Evolutionary conservation across 2,113 vertebrate species (phyloP), one percentile per base, ranked within the genome.

Genomic region (Fregata magnificens): DNA sequence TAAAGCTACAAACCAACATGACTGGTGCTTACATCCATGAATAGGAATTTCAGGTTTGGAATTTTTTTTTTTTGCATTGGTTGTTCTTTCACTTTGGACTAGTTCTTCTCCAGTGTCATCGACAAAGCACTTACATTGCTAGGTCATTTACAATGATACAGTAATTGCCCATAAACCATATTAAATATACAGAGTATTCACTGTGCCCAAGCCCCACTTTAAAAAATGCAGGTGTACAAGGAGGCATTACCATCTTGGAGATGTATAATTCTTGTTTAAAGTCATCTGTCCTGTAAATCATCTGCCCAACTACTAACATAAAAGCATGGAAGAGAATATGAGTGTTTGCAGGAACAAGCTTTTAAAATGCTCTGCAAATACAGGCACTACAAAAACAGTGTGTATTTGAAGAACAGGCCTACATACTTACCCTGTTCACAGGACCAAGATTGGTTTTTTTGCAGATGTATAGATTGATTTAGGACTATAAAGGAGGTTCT

Each of bases 381-480:
- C 7, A 85, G 63, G 28, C 34, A 61, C 36, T 25, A 45, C 26
- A 87, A 45, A 84, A 67, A 2, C 52, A 55, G 6, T 10, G 22
- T 61, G 13, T 28, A 72, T 55, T 31, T 77, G 47, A 79, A 63
- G 61, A 92, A 70, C 7, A 72, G 34, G 22, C 44, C 78, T 42
- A 53, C 12, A 32, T 7, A 58, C 26, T 42, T 36, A 58, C 13
- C 15, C 18, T 34, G 15, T 53, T 58, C 49, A 49, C 11, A 73
- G 65, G 44, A 63, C n/a, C 55, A 53, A 73, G 44, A 7, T 16
- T 52, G 49, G 17, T 32, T 3, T 84, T 67, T 90, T 29, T 78
- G 40, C 22, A 56, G 45, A 26, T 73, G 22, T 14, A 40, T 1
- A 76, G 45, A 47, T 22, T 0, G 0, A 28, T 49, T 87, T 52